These are phyloP conservation scores for Agrochola macilenta DNA, from an alignment of 2,888 invertebrate genomes.

Conservation along the genomic window DNA sequence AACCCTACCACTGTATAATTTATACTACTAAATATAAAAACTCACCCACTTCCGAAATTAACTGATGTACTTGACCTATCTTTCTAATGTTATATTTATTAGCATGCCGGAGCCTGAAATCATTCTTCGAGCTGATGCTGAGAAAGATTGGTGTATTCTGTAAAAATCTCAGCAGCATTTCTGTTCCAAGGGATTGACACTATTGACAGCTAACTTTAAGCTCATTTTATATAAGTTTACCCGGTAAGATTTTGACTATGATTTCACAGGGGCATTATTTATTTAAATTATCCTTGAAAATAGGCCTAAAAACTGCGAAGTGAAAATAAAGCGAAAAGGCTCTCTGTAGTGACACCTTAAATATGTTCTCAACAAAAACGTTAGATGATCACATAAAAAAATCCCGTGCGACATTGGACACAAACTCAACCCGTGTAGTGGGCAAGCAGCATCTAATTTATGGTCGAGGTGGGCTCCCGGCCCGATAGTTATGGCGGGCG, in stretches of 20 bases:
- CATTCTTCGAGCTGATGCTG: too few relatives aligned
- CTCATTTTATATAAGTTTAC: too few relatives aligned
- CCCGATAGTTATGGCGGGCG: constrained; percentile 85
- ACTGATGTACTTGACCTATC: too few relatives aligned
- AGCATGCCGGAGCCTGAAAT: too few relatives aligned
- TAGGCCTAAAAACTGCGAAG: background rate
- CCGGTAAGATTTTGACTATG: too few relatives aligned
- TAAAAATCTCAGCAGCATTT: background rate
- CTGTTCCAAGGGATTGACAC: too few relatives aligned
- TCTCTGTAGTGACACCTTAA: background rate
- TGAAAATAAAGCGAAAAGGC: too few relatives aligned
- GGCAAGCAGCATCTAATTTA: constrained; percentile 88
- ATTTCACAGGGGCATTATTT: too few relatives aligned
- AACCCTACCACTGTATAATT: background rate
- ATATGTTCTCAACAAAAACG: background rate
- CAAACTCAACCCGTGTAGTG: constrained; percentile 78
- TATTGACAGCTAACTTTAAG: too few relatives aligned
- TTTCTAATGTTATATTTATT: too few relatives aligned
- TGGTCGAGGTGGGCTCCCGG: constrained; percentile 86
- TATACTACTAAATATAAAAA: background rate
- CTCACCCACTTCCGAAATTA: background rate
- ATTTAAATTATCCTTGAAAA: background rate
- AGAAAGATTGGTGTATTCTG: background rate
- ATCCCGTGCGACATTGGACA: constrained; percentile 72
- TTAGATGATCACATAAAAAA: constrained; percentile 15